Evolutionary conservation across 2,797 vertebrate species (phyloP).

Genomic region (Myotis findleyi): DNA sequence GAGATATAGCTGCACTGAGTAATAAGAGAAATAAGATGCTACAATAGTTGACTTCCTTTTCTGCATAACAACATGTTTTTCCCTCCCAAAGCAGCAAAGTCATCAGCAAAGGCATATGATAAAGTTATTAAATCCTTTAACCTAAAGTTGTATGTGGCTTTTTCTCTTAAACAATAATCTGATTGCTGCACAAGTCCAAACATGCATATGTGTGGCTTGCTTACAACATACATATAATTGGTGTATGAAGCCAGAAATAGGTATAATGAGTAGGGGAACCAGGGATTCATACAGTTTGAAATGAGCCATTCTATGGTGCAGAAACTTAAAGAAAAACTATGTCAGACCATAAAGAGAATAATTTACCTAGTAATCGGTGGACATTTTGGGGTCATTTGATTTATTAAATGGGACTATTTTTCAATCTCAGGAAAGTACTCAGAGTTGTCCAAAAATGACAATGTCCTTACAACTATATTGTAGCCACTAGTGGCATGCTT

Average conservation of each 20-base stretch:
- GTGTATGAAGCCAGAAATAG: background rate
- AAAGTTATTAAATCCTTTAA: slow-evolving; percentile 37
- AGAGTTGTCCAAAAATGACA: slow-evolving; percentile 34
- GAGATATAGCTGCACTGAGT: background rate
- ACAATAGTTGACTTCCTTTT: slow-evolving; percentile 13
- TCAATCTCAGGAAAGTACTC: background rate
- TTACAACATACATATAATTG: background rate
- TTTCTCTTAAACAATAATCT: background rate
- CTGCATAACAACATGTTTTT: slow-evolving; percentile 14
- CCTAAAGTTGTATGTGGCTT: background rate
- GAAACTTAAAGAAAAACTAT: slow-evolving; percentile 2
- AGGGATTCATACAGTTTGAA: slow-evolving; percentile 30
- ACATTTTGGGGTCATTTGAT: background rate
- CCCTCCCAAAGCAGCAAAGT: background rate
- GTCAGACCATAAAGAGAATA: background rate
- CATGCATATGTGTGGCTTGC: background rate
- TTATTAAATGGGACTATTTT: slow-evolving; percentile 46
- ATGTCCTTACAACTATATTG: background rate
- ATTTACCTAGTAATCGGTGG: slow-evolving; percentile 11
- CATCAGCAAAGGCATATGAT: slow-evolving; percentile 28
- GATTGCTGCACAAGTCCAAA: background rate
- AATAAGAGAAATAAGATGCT: background rate
- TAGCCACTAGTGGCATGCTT: background rate
- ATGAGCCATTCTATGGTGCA: background rate
- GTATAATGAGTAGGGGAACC: background rate